Base-by-base conservation (phyloP, 2,113 vertebrate species). In the Rana temporaria region DNA sequence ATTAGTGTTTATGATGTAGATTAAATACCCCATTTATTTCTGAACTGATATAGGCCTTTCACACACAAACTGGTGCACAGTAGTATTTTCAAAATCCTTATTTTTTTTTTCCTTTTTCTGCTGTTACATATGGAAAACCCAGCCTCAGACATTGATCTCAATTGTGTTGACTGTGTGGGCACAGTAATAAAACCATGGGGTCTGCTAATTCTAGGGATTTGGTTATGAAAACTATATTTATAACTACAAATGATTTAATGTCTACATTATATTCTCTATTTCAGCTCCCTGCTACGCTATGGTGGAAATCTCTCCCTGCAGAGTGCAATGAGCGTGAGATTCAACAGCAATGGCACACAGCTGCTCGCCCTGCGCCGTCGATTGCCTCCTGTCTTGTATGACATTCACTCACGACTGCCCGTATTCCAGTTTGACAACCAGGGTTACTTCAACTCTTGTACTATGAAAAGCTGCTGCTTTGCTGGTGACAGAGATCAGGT, bases 391-490 rank as follows among this genome's bases (percentile, higher is more conserved):
- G 98, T 99, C 65, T 95, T 99, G 76, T 99, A 99, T 16, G 98
- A 99, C 88, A 96, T 99, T 76, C 98, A 99, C 90, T 98, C 97
- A 3, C 95, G 97, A 2, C 95, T 98, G 86, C 98, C 98, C 8
- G 96, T 96, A 90, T 99, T 97, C 92, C 98, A 99, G 93, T 99
- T 99, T 12, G 98, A 99, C 92, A 98, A 99, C 95, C 98, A 98
- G 85, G 98, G 98, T 3, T 99, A 99, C 91, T 99, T 99, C 91
- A 99, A 99, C 88, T 99, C 97, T 4, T 99, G 98, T 79, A 99
- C 98, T 79, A 99, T 99, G 98, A 99, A 99, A 87, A 99, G 98
- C 90, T 99, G 98, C 93, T 99, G 98, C 84, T 99, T 99, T 57
- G 98, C 98, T 0, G 98, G 98, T 16, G 98, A 99, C 90, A 93